Base-by-base conservation (phyloP, 2,797 vertebrate genomes). In the Pitangus sulphuratus region DNA sequence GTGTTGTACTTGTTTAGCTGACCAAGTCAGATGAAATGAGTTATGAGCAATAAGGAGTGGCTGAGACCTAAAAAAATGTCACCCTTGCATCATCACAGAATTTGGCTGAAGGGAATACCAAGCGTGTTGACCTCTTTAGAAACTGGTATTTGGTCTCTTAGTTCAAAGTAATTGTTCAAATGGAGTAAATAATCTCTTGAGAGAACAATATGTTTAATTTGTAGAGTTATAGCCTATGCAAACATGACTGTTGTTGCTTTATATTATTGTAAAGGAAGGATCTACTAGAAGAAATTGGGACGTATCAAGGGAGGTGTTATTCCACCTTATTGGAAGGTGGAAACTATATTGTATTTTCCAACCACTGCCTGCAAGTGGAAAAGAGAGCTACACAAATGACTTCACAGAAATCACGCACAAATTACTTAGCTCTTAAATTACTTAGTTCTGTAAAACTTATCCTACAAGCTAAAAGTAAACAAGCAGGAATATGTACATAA, bases 331-430 rank as follows among this genome's bases (percentile, higher is more conserved):
- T 30, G 12, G 40, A 42, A 84, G 42, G 25, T 24, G 13, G 21
- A 65, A 77, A 26, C 31, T 9, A 1, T 45, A 4, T 26, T 45
- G 12, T 60, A 5, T 86, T 95, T 91, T 88, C 45, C 37, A 87
- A 31, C 45, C 8, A 31, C 37, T 60, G 5, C 12, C 19, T 56
- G 3, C 15, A 15, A 3, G 4, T 62, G 35, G 30, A 28, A 65
- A 60, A 45, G 25, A 62, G n/a, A 39, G 19, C 39, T 13, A 31
- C 18, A 6, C 0, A 0, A 11, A 6, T 79, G 24, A 54, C 40
- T 86, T 66, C 1, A 11, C 37, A 74, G 51, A 85, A 77, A 31
- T 48, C 9, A 15, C 6, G 6, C 48, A 78, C 13, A 64, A 26
- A 39, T n/a, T 7, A 31, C 14, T 62, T 72, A 22, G 30, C 65